Evolutionary conservation across 2,113 vertebrate species (phyloP), one percentile per base, ranked within the genome.

Genomic region (Clarias gariepinus): DNA sequence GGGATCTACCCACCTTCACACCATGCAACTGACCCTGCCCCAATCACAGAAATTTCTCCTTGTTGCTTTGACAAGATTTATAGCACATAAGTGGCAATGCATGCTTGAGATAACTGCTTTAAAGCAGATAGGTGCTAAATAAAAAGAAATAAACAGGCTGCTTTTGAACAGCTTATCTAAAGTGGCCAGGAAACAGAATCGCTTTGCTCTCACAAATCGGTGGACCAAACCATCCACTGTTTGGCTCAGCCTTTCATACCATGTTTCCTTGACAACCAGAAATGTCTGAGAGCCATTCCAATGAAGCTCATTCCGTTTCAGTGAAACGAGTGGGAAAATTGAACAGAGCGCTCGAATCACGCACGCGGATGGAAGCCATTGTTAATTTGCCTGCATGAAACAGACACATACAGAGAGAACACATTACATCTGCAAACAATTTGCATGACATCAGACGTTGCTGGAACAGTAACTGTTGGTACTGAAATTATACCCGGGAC

Each of bases 201-300:
- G 78, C 76, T 81, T 69, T 18, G 76, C 82, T 81, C 66, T 86
- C 36, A 23, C 61, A 52, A 47, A 53, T 86, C 86, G 41, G 16
- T 33, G 30, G 60, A 82, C 53, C 77, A 86, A 90, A 28, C 80
- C 83, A 23, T 83, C 81, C 86, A 21, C 68, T 87, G 86, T 87
- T 87, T 61, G 68, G 88, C 84, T 86, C 81, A 76, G 89, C 84
- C 86, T 84, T 88, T 86, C 89, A 86, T 57, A n/a, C 84, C 61
- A 85, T 21, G 89, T 89, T 89, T 89, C 89, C 89, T 88, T 89
- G 89, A 88, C 89, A 89, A 89, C 89, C 82, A 87, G 89, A 82
- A 81, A 86, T 83, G 58, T 87, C 55, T 76, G 73, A 81, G 82
- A 71, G 88, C 41, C 53, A 79, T 84, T 68, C 86, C 86, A 58